phyloP scores from a whole-genome alignment of 2,113 vertebrate genomes.

The Prunella himalayana region DNA sequence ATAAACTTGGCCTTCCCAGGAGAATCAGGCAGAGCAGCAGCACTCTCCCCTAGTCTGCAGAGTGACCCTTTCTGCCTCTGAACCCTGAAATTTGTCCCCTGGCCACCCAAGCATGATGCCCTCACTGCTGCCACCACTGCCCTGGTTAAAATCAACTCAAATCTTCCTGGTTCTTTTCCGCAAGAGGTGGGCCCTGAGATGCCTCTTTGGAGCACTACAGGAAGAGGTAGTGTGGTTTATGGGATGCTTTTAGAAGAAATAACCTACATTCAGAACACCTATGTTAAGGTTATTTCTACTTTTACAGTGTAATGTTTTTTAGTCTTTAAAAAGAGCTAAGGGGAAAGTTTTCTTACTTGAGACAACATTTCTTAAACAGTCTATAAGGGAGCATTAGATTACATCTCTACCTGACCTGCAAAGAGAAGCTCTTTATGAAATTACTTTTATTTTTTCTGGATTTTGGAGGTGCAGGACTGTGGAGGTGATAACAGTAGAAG shows the following conservation, averaged over 20 bases:
- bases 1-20: background rate
- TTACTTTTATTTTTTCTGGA: background rate
- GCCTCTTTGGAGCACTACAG: background rate
- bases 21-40: background rate
- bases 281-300: background rate
- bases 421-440: background rate
- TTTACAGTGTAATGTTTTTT: background rate
- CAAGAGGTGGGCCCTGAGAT: background rate
- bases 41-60: accelerated
- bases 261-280: background rate
- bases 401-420: background rate
- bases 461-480: background rate
- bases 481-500: background rate
- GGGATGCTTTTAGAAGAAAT: background rate
- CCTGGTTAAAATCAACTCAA: background rate
- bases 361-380: background rate
- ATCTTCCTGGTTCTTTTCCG: background rate
- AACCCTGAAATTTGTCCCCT: accelerated
- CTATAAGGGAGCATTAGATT: background rate
- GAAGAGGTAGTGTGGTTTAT: background rate
- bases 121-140: background rate
- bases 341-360: background rate
- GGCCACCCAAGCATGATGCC: accelerated
- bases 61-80: background rate
- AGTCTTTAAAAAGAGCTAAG: background rate